Base-by-base conservation (phyloP, 2,888 invertebrate genomes). In the Glomeris marginata region DNA sequence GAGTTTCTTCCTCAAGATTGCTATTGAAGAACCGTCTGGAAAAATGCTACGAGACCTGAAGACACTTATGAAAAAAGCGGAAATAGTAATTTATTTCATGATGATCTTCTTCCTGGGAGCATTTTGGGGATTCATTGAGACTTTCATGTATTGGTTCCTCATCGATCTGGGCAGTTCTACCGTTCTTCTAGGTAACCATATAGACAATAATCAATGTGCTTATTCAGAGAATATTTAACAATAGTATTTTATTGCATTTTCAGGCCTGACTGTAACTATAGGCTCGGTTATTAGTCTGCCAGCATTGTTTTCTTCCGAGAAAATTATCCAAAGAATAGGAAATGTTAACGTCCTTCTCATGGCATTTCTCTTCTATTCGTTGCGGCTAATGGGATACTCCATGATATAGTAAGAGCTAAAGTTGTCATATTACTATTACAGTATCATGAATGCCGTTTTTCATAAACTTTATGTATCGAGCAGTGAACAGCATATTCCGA, bases 41-140 rank as follows among this genome's bases (percentile, higher is more conserved):
- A 47, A 47, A 40, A 40, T 47, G 40, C 10, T 37, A 8, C 13
- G 40, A 40, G 33, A 47, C 40, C 22, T 47, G 40, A 47, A 47
- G 20, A 6, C 22, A n/a, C 28, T 47, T 2, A 15, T 47, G 47
- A 47, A 40, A 21, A 47, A 38, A 6, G 38, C 36, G 0, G 80
- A 84, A 60, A 80, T 88, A 41, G 77, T 83, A 36, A 72, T 82
- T 41, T 85, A 90, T 62, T 80, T 88, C 61, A 70, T 82, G 59
- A 82, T 87, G 65, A 71, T 88, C 41, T 84, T 85, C 62, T 74
- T 81, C 34, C 72, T 88, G 58, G 90, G 90, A 52, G 83, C 84
- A 61, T 77, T 84, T 64, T 86, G 84, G 81, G 90, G 88, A 35
- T 87, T 86, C 66, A 84, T 88, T 49, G 88, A 90, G 66, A 84